Base-by-base conservation (phyloP, 2,797 vertebrate species). In the Erpetoichthys calabaricus region DNA sequence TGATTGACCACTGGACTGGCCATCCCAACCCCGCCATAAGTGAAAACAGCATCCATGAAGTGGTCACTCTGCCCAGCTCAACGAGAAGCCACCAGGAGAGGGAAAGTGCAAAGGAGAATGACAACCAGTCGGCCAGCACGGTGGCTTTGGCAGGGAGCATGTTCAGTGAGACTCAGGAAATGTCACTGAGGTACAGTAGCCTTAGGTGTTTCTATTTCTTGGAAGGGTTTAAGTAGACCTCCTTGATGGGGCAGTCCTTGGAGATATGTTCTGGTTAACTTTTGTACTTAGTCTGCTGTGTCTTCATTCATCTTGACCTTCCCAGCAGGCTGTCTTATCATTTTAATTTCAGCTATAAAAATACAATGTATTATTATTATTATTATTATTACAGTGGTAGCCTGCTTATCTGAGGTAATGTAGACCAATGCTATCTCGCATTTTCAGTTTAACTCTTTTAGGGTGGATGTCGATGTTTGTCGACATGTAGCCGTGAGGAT, bases 1-100 rank as follows among this genome's bases (percentile, higher is more conserved):
- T 91, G 80, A 87, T 85, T 4, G 86, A 91, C 72, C 85, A 88
- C 66, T 87, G 86, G 86, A 76, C 78, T 0, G 83, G 77, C 71
- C 80, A 86, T 68, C 78, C 70, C 64, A 84, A 82, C 65, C 69
- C 74, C 5, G 56, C 70, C 7, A 45, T 63, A 2, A 73, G 59
- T 0, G 75, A 87, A 60, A 78, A 74, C 2, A 79, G 76, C 50
- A 63, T 77, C 52, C 72, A 72, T 41, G 86, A 86, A 64, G 70
- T 80, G 45, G 65, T 71, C 61, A 82, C 75, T 41, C 67, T 86
- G 5, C 82, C 84, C 8, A 76, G 80, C 66, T 79, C 83, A 4
- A 77, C 82, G 66, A 59, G 52, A 45, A 71, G 70, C 1, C 71
- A 58, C 0, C 67, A 41, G 2, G 77, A 67, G 3, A 67, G 67